Base-by-base conservation (phyloP, 2,888 invertebrate species). In the Embidobia sp. region DNA sequence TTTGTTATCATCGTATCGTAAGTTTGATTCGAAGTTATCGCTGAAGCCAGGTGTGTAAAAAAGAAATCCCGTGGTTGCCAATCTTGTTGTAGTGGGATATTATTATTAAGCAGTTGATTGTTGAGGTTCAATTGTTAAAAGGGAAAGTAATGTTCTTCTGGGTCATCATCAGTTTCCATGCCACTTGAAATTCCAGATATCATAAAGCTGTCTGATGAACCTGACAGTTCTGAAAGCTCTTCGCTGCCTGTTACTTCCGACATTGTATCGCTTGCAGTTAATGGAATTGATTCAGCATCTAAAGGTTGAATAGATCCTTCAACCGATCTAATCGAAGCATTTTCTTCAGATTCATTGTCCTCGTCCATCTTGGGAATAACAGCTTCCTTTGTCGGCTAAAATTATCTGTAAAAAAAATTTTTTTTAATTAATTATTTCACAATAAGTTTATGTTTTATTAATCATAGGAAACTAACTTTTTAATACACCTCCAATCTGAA, bases 1-100 rank as follows among this genome's bases (percentile, higher is more conserved):
- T 8, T 22, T 19, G 22, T 22, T n/a, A 44, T 19, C 11, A 44
- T 10, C 31, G n/a, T n/a, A 1, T 44, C 44, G 6, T 44, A 44
- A 5, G 44, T 3, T 44, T 44, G 44, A 44, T 11, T 44, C 3
- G 44, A 10, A 10, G 44, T 22, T 22, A 44, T 22, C 22, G 44
- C 1, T n/a, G 44, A 44, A n/a, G 44, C 44, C 44, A 44, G 10
- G 10, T 22, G 22, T 10, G 44, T 44, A 10, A 44, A 44, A 4
- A 44, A 44, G 6, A 44, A 44, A 10, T 44, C 44, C 2, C 22
- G 19, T 10, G 44, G 44, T 44, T 22, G 44, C 44, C 44, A 44
- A 22, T 44, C 16, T 6, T 1, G 11, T 22, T 11, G 44, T 10
- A 19, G 13, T 15, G 1, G 16, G 5, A 37, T 15, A 10, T 37